These are phyloP conservation scores for Syrmaticus mikado DNA, from an alignment of 2,113 vertebrate species.

Conservation along the genomic window DNA sequence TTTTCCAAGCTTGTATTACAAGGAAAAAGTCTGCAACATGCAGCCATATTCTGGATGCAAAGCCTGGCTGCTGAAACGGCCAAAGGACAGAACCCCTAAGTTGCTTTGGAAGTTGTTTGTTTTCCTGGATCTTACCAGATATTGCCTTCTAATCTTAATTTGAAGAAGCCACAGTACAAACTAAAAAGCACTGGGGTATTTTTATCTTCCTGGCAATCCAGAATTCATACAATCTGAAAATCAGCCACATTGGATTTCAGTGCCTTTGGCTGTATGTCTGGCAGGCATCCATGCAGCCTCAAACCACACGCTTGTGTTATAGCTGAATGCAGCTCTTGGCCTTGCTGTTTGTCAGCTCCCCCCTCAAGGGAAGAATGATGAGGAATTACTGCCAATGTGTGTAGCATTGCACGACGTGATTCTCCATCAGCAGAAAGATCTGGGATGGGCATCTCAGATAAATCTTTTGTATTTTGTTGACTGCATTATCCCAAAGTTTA, in stretches of 20 bases:
- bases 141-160: background rate
- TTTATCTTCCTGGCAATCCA: background rate
- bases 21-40: background rate
- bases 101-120: background rate
- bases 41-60: background rate
- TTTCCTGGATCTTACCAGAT: background rate
- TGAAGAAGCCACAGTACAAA: background rate
- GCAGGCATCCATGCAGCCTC: background rate
- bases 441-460: background rate
- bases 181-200: background rate
- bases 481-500: background rate
- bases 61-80: background rate
- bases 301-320: background rate
- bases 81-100: background rate
- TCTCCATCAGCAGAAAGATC: background rate
- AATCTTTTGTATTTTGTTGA: background rate
- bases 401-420: background rate
- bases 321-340: conserved; percentile 40
- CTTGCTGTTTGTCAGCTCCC: conserved; percentile 21
- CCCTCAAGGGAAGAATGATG: background rate
- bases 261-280: background rate
- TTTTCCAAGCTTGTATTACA: conserved; percentile 1
- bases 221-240: background rate
- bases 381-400: background rate
- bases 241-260: background rate